Evolutionary conservation across 2,113 vertebrate genomes (phyloP).

Genomic region (Oryzias melastigma): DNA sequence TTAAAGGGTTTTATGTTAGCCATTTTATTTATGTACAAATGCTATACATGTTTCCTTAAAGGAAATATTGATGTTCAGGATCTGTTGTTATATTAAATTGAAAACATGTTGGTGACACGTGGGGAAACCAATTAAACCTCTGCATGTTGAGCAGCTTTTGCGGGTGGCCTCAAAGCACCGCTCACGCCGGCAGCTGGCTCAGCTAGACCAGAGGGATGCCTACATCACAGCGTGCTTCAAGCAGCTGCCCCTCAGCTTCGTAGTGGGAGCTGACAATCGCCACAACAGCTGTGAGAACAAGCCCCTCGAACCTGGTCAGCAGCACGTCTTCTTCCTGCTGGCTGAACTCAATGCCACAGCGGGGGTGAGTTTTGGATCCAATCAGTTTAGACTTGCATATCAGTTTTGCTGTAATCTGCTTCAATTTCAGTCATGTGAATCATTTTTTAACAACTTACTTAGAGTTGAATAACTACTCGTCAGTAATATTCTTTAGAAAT

Average conservation of each 20-base stretch:
- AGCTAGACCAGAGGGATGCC: slow-evolving; percentile 86
- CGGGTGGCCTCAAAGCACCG: slow-evolving; percentile 81
- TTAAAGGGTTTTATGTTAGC: too few relatives aligned
- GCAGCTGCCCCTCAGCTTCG: slow-evolving; percentile 85
- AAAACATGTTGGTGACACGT: not conserved
- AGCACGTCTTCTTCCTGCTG: slow-evolving; percentile 91
- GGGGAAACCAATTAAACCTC: slow-evolving; percentile 2
- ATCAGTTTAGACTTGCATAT: not conserved
- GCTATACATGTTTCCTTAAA: too few relatives aligned
- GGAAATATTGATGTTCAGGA: too few relatives aligned
- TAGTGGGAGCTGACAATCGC: slow-evolving; percentile 86
- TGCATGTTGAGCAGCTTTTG: slow-evolving; percentile 75
- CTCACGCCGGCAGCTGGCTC: slow-evolving; percentile 84
- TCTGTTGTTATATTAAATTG: too few relatives aligned
- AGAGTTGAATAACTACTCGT: too few relatives aligned
- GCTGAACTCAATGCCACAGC: slow-evolving; percentile 85
- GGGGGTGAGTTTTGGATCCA: slow-evolving; percentile 76
- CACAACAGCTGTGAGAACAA: slow-evolving; percentile 91
- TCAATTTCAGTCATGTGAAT: not conserved
- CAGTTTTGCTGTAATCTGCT: not conserved
- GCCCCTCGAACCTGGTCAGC: slow-evolving; percentile 87
- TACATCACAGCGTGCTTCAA: slow-evolving; percentile 91
- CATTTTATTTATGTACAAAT: too few relatives aligned
- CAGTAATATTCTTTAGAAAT: too few relatives aligned
- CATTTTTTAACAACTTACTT: too few relatives aligned